These are phyloP conservation scores for Pseudobourletiella spinata DNA, from an alignment of 1,140 invertebrate species.

Conservation along the genomic window DNA sequence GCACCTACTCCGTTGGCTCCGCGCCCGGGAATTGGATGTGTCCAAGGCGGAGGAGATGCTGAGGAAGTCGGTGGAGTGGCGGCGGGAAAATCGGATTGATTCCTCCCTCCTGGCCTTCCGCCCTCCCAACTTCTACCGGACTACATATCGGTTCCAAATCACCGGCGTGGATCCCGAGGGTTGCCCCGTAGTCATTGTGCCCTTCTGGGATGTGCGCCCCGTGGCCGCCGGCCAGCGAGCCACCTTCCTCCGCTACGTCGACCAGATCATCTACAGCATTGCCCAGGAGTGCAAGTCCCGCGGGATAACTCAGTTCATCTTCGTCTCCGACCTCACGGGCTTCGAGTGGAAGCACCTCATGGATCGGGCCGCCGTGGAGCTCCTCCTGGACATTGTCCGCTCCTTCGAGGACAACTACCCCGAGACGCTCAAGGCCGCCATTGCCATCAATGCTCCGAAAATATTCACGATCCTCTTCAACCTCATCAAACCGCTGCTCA, in stretches of 20 bases:
- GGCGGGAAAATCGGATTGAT: conserved; percentile 4
- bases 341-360: conserved; percentile 19
- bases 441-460: conserved; percentile 11
- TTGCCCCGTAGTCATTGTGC: conserved; percentile 14
- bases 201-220: conserved; percentile 23
- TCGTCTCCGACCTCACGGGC: conserved; percentile 16
- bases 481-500: conserved; percentile 14
- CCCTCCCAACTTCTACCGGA: conserved; percentile 5
- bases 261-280: conserved; percentile 12
- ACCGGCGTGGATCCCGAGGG: conserved; percentile 14
- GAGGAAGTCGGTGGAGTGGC: conserved; percentile 11
- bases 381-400: conserved; percentile 2
- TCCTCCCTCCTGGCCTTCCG: not conserved
- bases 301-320: conserved; percentile 20
- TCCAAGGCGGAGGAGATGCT: conserved; percentile 26
- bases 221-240: conserved; percentile 4
- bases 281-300: not conserved
- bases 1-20: conserved; percentile 21
- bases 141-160: conserved; percentile 10
- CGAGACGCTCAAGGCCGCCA: conserved; percentile 6
- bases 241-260: conserved; percentile 8
- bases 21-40: conserved; percentile 20
- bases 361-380: conserved; percentile 14
- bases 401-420: conserved; percentile 23
- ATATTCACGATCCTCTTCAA: conserved; percentile 13